Percentiles rank a stretch among this genome's conserved stretches.
Conservation (phyloP, 2,797 vertebrate species). For the Propithecus deckenii region DNA sequence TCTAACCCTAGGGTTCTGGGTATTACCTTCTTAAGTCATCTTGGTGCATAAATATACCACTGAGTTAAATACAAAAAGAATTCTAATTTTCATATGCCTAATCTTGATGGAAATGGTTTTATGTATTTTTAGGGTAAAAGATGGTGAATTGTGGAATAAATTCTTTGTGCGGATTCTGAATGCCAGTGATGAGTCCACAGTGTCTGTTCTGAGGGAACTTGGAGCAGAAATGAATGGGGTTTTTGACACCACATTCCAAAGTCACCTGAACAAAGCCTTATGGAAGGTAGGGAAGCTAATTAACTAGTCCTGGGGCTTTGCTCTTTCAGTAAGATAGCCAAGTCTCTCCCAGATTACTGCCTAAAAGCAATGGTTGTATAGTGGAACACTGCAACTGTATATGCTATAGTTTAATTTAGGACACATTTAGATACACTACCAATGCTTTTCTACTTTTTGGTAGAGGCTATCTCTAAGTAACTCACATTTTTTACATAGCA, state of each 20-base stretch:
- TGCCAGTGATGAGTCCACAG: constrained; percentile 80
- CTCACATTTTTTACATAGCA: neutral
- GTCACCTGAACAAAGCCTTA: constrained; percentile 81
- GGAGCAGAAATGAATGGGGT: constrained; percentile 79
- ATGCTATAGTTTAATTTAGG: neutral
- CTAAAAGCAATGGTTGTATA: neutral
- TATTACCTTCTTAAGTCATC: constrained; percentile 32
- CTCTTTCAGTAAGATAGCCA: constrained; percentile 45
- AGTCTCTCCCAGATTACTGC: neutral
- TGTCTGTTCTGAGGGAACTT: constrained; percentile 83
- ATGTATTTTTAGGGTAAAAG: constrained; percentile 80
- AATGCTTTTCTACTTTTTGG: neutral
- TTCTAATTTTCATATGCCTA: neutral
- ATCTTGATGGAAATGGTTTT: constrained; percentile 69
- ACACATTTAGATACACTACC: neutral
- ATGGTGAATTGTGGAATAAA: constrained; percentile 83
- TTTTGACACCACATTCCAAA: constrained; percentile 83
- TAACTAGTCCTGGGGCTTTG: constrained; percentile 67
- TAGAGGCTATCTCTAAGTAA: constrained; percentile 7
- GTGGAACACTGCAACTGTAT: neutral
- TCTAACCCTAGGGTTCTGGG: neutral
- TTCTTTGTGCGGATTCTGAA: constrained; percentile 86
- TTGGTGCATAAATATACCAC: neutral
- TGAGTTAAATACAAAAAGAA: neutral
- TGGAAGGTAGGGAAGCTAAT: constrained; percentile 78